phyloP scores from a whole-genome alignment of 2,113 vertebrate species.

The Megaceryle torquata region DNA sequence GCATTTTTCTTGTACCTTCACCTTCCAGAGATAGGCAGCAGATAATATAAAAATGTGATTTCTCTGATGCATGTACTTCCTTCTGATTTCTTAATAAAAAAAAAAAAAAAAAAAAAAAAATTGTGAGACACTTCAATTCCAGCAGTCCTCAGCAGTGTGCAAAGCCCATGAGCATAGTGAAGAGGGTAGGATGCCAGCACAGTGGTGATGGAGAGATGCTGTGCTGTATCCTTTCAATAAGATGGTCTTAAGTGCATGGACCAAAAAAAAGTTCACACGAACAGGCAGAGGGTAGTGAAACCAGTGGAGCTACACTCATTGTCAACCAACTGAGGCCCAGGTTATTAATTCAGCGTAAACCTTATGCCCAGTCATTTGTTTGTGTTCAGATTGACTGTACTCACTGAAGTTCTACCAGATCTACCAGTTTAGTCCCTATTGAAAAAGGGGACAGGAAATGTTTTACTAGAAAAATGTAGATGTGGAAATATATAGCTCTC shows the following conservation, averaged over 20 bases:
- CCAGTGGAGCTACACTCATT: neutral
- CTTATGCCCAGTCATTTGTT: neutral
- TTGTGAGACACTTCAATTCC: neutral
- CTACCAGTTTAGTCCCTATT: neutral
- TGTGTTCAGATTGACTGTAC: neutral
- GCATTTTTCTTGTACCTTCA: neutral
- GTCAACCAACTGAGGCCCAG: neutral
- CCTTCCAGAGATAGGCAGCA: neutral
- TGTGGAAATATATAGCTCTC: neutral
- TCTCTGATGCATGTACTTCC: neutral
- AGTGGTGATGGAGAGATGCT: neutral
- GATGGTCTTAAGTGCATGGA: neutral
- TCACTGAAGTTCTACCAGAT: fast-evolving
- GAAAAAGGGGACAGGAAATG: neutral
- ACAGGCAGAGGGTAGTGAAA: neutral
- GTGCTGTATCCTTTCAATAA: neutral
- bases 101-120: neutral
- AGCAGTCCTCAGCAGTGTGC: neutral
- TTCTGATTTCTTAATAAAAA: neutral
- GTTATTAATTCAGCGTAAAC: neutral
- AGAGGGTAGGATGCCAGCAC: neutral
- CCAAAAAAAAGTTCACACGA: neutral
- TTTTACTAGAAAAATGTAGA: neutral
- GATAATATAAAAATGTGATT: neutral
- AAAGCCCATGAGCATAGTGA: neutral